phyloP scores from a whole-genome alignment of 2,797 vertebrate genomes.

The Muscicapa comitata region DNA sequence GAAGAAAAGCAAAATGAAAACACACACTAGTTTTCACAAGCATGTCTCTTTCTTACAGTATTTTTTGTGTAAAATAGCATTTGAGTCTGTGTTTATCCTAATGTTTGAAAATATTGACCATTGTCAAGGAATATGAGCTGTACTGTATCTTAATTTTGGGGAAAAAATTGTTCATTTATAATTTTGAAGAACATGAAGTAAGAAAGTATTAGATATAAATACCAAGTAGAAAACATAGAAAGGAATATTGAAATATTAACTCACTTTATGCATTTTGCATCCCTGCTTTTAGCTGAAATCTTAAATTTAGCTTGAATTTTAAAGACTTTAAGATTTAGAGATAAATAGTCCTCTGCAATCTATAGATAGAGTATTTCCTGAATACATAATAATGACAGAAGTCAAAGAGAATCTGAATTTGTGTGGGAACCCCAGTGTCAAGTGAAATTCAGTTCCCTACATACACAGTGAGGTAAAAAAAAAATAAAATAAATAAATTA shows the following conservation, averaged over 20 bases:
- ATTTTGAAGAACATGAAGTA: background rate
- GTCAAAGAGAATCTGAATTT: background rate
- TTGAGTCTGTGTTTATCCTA: background rate
- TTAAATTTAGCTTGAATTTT: background rate
- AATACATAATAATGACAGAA: background rate
- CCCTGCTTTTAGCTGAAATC: background rate
- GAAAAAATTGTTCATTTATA: background rate
- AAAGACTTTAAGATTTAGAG: background rate
- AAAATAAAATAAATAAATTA: background rate
- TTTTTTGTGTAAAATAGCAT: background rate
- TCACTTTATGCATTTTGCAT: background rate
- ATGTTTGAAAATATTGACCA: background rate
- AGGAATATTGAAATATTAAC: background rate
- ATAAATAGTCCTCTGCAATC: background rate
- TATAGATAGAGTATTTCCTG: background rate
- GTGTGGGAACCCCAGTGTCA: background rate
- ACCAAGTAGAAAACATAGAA: background rate
- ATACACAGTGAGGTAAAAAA: background rate
- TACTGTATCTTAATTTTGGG: background rate
- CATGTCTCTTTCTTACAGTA: background rate
- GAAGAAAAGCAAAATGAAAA: background rate
- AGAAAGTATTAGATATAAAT: background rate
- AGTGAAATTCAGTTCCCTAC: background rate
- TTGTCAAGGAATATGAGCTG: background rate
- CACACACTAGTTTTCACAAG: background rate